Evolutionary conservation across 2,888 invertebrate genomes (phyloP).

Genomic region (Eupithecia centaureata): DNA sequence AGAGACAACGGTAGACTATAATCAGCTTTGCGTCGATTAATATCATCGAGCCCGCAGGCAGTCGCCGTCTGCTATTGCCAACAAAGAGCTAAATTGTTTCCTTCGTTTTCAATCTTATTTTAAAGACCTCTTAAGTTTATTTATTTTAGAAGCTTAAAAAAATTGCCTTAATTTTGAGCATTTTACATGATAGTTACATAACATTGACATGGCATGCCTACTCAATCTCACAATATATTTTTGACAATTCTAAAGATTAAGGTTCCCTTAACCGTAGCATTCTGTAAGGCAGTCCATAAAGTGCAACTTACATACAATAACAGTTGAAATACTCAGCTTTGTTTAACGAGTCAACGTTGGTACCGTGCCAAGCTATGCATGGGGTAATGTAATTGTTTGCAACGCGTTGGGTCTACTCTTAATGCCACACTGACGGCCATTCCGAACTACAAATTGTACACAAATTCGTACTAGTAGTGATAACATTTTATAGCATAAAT

Average conservation of each 20-base stretch:
- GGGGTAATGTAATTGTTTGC: constrained; percentile 72
- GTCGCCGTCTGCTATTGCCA: constrained; percentile 69
- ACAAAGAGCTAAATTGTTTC: constrained; percentile 81
- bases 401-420: constrained; percentile 30
- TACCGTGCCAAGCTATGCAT: constrained; percentile 75
- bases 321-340: constrained; percentile 68
- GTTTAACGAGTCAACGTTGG: constrained; percentile 71
- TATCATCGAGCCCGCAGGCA: constrained; percentile 71
- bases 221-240: neutral
- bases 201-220: neutral
- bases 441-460: constrained; percentile 28
- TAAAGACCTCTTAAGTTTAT: constrained; percentile 56
- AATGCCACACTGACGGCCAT: constrained; percentile 25
- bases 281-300: constrained; percentile 59
- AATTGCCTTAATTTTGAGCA: neutral
- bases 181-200: too few relatives aligned
- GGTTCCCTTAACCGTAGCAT: neutral
- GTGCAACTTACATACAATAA: constrained; percentile 68
- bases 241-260: neutral
- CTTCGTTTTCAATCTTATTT: constrained; percentile 59
- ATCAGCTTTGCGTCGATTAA: constrained; percentile 82
- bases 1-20: constrained; percentile 67
- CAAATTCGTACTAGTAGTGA: constrained; percentile 6
- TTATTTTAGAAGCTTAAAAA: neutral
- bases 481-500: neutral